Conservation (phyloP, 2,888 invertebrate genomes). For the Dicycla oo region DNA sequence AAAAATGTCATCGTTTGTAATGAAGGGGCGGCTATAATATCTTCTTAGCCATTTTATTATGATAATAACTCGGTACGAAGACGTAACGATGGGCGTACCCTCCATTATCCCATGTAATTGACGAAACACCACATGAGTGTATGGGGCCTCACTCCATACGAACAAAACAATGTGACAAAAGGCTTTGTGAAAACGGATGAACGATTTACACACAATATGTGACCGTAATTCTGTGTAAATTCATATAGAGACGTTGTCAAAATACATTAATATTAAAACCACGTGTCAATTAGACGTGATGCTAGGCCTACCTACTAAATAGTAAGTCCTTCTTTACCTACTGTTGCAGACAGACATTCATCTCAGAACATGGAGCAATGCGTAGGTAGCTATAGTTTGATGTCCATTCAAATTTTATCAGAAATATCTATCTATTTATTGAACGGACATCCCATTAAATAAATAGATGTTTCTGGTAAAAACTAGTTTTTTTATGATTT, state of each 20-base stretch:
- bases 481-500: conserved; percentile 31
- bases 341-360: conserved; percentile 3
- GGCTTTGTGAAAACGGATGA: conserved; percentile 57
- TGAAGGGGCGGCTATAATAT: conserved; percentile 51
- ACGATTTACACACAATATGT: conserved; percentile 68
- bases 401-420: background rate
- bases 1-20: conserved; percentile 56
- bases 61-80: conserved; percentile 59
- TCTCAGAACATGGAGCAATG: background rate
- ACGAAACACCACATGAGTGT: conserved; percentile 47
- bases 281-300: conserved; percentile 51
- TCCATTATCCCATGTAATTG: conserved; percentile 55
- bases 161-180: conserved; percentile 64
- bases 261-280: conserved; percentile 64
- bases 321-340: background rate
- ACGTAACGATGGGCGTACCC: conserved; percentile 60
- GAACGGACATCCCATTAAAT: background rate
- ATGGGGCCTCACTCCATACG: conserved; percentile 38
- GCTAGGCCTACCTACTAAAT: conserved; percentile 34
- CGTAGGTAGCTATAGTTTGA: background rate
- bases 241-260: conserved; percentile 40
- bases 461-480: conserved; percentile 4
- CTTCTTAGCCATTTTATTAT: conserved; percentile 55
- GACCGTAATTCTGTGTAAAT: conserved; percentile 58
- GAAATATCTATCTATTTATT: background rate